phyloP scores from a whole-genome alignment of 2,888 invertebrate species.

The Augiades crinisus region DNA sequence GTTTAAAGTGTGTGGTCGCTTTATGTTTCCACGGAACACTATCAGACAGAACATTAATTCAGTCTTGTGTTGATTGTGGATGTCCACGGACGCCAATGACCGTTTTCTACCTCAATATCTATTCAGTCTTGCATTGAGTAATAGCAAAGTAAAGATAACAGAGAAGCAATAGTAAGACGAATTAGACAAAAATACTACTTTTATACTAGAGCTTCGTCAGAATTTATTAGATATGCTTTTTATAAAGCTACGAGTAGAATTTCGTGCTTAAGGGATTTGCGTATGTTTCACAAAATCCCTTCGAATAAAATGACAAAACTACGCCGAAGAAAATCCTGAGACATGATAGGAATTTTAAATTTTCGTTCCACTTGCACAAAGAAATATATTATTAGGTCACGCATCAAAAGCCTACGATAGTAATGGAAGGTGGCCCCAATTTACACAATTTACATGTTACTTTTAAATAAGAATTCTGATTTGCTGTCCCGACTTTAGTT shows the following conservation, averaged over 20 bases:
- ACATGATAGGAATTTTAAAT: conserved; percentile 72
- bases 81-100: too few relatives aligned
- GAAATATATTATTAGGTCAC: conserved; percentile 71
- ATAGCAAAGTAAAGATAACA: too few relatives aligned
- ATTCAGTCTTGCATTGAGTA: too few relatives aligned
- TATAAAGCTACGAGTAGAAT: conserved; percentile 31
- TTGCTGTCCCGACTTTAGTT: conserved; percentile 48
- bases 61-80: too few relatives aligned
- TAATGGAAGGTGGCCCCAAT: conserved; percentile 52
- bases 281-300: conserved; percentile 60
- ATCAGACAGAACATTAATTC: too few relatives aligned
- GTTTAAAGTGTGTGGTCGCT: too few relatives aligned
- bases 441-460: conserved; percentile 52
- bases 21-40: too few relatives aligned
- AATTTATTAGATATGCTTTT: too few relatives aligned
- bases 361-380: conserved; percentile 66
- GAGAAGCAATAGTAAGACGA: too few relatives aligned
- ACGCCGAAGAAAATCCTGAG: conserved; percentile 52
- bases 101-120: too few relatives aligned
- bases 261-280: conserved; percentile 48
- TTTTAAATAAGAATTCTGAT: conserved; percentile 56
- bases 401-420: conserved; percentile 63
- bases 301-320: conserved; percentile 68
- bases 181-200: too few relatives aligned
- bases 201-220: too few relatives aligned